Conservation (phyloP, 2,113 vertebrate species). For the Salvelinus alpinus region DNA sequence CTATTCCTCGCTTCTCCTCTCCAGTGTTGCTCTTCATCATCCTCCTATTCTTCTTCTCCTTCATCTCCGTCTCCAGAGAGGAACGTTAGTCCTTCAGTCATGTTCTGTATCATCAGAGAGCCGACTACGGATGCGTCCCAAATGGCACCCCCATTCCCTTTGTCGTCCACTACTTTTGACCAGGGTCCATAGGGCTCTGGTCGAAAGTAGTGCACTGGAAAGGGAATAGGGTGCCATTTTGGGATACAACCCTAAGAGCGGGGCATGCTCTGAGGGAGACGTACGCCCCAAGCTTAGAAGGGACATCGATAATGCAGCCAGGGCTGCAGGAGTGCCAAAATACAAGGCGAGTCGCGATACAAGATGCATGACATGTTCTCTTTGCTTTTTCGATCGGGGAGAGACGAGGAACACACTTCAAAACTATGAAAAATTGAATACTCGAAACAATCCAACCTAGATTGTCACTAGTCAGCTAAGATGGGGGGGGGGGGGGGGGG, state of each 20-base stretch:
- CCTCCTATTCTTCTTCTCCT: not conserved
- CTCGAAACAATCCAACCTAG: not conserved
- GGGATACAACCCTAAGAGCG: too few relatives aligned
- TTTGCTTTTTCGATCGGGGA: not conserved
- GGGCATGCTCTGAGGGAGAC: too few relatives aligned
- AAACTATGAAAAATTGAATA: not conserved
- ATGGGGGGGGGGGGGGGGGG: not conserved
- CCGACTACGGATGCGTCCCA: not conserved
- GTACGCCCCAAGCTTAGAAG: not conserved
- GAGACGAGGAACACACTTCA: not conserved
- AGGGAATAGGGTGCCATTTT: too few relatives aligned
- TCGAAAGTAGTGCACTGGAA: too few relatives aligned
- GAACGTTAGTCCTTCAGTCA: not conserved
- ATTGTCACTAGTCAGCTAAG: not conserved
- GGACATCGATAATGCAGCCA: not conserved
- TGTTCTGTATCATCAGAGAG: not conserved
- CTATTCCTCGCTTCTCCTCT: not conserved
- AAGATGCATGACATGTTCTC: constrained; percentile 1
- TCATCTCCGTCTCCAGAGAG: not conserved
- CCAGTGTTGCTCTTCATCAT: not conserved
- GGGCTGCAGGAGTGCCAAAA: not conserved
- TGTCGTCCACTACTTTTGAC: too few relatives aligned
- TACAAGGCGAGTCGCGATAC: not conserved
- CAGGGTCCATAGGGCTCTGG: too few relatives aligned
- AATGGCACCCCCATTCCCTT: not conserved